Evolutionary conservation across 2,113 vertebrate genomes (phyloP).

Genomic region (Myrmecobius fasciatus): DNA sequence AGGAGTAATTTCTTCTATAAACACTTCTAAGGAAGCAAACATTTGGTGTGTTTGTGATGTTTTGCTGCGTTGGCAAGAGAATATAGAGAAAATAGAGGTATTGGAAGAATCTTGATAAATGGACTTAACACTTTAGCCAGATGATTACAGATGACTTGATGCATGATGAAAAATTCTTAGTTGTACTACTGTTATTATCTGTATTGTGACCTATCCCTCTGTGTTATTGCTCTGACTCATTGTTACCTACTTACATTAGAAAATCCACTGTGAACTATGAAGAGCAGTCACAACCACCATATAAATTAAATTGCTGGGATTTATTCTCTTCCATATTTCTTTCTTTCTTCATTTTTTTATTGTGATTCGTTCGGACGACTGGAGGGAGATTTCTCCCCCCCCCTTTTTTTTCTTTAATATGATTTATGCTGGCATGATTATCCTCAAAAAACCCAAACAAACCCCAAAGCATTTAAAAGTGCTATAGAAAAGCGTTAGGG

Average conservation of each 20-base stretch:
- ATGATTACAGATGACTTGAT: neutral
- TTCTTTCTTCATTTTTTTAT: neutral
- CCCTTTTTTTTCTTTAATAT: neutral
- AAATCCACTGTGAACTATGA: neutral
- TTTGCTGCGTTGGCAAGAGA: neutral
- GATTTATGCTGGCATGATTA: neutral
- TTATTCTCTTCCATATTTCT: neutral
- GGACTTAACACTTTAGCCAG: neutral
- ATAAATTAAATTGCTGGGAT: neutral
- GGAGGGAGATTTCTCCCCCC: neutral
- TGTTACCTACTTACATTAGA: neutral
- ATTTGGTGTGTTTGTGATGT: neutral
- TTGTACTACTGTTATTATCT: neutral
- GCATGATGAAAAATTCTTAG: neutral
- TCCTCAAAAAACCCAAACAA: neutral
- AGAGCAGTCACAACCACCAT: neutral
- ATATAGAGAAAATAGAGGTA: neutral
- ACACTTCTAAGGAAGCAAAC: neutral
- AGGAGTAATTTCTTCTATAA: neutral
- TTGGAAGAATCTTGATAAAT: neutral
- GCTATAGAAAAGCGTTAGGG: neutral
- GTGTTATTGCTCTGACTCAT: neutral
- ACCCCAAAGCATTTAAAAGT: neutral
- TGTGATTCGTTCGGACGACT: neutral
- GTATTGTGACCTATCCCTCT: neutral